Evolutionary conservation across 2,888 invertebrate species (phyloP), one percentile per base, ranked within the genome.

Genomic region (Metallyticus violacea): DNA sequence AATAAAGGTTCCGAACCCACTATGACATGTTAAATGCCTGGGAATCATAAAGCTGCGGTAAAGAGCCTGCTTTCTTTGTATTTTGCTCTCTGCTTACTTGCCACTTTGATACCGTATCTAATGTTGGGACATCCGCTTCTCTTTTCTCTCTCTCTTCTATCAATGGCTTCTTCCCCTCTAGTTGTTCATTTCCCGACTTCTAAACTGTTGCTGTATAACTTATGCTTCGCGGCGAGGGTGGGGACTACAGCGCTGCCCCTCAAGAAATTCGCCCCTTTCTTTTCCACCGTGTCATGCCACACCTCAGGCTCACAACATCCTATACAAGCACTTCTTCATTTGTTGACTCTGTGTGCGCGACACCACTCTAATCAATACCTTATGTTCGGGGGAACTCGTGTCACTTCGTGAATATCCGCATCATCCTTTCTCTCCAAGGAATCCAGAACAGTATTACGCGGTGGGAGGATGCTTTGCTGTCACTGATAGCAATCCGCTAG

Each of bases 251-350:
- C 3, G 3, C 15, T 40, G 4, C 29, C 25, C 81, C 25, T 1
- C 9, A 15, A 7, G 5, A 30, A 25, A 40, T 15, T 30, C 29
- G 26, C 25, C 26, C 25, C 81, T 81, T 9, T 15, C 6, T 79
- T 1, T 7, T 26, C 26, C 26, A 26, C 25, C 78, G n/a, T 26
- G 22, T n/a, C 0, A 2, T 0, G n/a, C 81, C 15, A 78, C 15
- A 9, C 76, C 7, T 78, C 78, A 5, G 26, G 0, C 26, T 78
- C 85, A 9, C 29, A 85, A 79, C 79, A 30, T 79, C 85, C 85
- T 79, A 79, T 85, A 76, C 89, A 89, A 89, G 89, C 90, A 90
- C 90, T 91, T 91, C 91, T 91, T 91, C 91, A 91, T 91, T 91
- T 91, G 91, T 91, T 91, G 90, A 90, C 90, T 90, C 89, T 88